These are phyloP conservation scores for Odontocolon sp. DNA, from an alignment of 2,888 invertebrate species.

Conservation along the genomic window DNA sequence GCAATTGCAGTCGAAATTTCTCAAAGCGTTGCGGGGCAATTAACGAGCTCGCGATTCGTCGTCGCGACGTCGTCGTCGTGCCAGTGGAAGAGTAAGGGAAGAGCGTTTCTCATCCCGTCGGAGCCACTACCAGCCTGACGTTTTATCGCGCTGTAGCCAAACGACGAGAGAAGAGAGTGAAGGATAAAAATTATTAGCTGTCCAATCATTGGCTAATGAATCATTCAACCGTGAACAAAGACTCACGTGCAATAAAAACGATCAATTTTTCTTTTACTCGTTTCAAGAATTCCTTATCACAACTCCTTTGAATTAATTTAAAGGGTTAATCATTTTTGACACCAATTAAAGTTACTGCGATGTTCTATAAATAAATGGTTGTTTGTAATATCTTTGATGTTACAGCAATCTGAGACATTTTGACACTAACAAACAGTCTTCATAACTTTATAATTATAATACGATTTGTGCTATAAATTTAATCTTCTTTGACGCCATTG, in stretches of 20 bases:
- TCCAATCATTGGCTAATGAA: constrained; percentile 30
- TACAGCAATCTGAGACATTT: too few species aligned
- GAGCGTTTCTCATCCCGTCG: background rate
- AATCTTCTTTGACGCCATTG: too few species aligned
- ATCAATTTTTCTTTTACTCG: background rate
- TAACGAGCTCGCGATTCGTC: constrained; percentile 26
- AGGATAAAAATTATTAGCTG: constrained; percentile 17
- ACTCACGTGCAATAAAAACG: background rate
- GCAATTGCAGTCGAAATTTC: constrained; percentile 38
- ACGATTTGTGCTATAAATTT: too few species aligned
- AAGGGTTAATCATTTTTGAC: background rate
- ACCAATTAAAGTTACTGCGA: too few species aligned
- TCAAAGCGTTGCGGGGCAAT: constrained; percentile 26
- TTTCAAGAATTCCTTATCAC: background rate
- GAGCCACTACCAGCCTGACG: constrained; percentile 1
- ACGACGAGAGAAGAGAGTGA: background rate
- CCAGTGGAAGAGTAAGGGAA: background rate
- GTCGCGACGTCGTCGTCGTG: background rate
- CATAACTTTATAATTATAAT: too few species aligned
- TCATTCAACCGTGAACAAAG: constrained; percentile 22
- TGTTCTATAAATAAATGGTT: too few species aligned
- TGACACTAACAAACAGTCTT: too few species aligned
- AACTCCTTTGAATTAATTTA: background rate
- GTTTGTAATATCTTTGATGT: too few species aligned
- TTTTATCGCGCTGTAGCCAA: background rate